phyloP scores from a whole-genome alignment of 2,888 invertebrate species.

The Neoascia interrupta region DNA sequence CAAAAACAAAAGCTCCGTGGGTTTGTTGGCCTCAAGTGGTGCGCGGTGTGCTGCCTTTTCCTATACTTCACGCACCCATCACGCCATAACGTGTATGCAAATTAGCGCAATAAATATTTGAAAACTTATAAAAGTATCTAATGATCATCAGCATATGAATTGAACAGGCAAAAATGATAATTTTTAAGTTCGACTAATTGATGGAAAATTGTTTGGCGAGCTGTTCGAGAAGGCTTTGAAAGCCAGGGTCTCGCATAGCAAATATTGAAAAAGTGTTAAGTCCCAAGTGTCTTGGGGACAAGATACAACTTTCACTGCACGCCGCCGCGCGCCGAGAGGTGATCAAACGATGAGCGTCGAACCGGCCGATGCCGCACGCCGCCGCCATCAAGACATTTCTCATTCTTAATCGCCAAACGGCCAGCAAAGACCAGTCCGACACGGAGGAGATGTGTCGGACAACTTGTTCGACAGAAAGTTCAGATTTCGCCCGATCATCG shows the following conservation, averaged over 20 bases:
- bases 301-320: constrained; percentile 58
- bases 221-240: constrained; percentile 14
- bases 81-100: constrained; percentile 31
- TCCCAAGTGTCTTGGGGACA: constrained; percentile 4
- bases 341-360: constrained; percentile 38
- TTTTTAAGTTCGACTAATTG: constrained; percentile 51
- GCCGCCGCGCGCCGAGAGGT: no score
- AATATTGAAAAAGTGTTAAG: constrained; percentile 10
- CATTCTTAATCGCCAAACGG: constrained; percentile 38
- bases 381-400: constrained; percentile 20
- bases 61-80: background rate
- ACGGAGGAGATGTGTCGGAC: constrained; percentile 41
- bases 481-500: constrained; percentile 64
- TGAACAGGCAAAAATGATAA: constrained; percentile 41
- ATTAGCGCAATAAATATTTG: constrained; percentile 28
- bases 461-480: constrained; percentile 66
- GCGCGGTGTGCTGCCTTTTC: constrained; percentile 10
- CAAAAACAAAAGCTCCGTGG: constrained; percentile 46
- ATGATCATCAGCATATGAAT: constrained; percentile 25
- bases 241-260: no score
- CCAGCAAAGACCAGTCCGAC: background rate
- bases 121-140: constrained; percentile 12
- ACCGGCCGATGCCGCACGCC: background rate
- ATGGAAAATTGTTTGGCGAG: constrained; percentile 50
- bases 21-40: constrained; percentile 49